Evolutionary conservation across 1,140 invertebrate genomes (phyloP), one percentile per base, ranked within the genome.

Genomic region (Bombus cullumanus): DNA sequence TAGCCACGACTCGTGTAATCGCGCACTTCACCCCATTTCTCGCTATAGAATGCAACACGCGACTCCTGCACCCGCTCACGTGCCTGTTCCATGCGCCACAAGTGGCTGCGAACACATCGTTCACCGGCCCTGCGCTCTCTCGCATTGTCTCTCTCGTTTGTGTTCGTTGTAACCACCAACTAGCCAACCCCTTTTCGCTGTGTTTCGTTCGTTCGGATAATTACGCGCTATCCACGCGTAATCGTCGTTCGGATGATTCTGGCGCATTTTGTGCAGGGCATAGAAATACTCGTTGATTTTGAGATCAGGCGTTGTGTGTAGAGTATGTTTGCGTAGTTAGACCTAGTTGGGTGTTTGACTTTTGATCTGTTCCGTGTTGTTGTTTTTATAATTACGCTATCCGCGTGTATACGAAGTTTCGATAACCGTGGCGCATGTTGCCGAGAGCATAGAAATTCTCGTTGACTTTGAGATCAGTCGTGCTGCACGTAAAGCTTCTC

Each of bases 1-100:
- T 53, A 81, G 41, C 53, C 88, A 41, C 75, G 85, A 89, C 76
- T 87, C 86, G 79, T 89, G 88, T 90, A 90, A 89, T 87, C 85
- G 89, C 74, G 64, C 88, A 83, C 75, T 87, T 85, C 53, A 72
- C 88, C 85, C 88, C 69, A 73, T 80, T 89, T 81, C 81, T 86
- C 81, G 25, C 80, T 78, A 37, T 81, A 59, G 57, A 68, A 88
- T 74, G 57, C 77, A 84, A 72, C 87, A 78, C 68, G 68, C 77
- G 74, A 86, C 66, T 47, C 64, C 69, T 82, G 85, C 69, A 31
- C 62, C 41, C 62, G 76, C 41, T 68, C 74, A 76, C 75, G 72
- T 69, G 72, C 62, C 22, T 9, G 74, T 69, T 59, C 25, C 43
- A 22, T 34, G 53, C 57, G 77, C 85, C 68, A 84, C 88, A 90